Base-by-base conservation (phyloP, 2,888 invertebrate genomes). In the Netelia inedita region DNA sequence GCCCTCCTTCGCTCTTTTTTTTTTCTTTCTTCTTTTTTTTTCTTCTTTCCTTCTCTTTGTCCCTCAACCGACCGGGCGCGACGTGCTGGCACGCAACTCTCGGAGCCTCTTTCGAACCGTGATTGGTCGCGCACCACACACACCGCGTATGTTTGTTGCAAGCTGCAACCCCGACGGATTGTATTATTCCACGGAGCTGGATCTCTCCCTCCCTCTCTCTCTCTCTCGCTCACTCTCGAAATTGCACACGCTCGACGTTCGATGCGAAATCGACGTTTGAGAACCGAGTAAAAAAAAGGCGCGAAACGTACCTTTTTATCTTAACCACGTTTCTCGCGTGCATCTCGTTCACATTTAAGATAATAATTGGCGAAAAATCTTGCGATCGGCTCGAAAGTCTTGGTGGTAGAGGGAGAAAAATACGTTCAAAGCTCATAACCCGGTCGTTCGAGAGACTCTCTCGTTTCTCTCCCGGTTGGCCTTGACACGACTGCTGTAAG, bases 401-500 rank as follows among this genome's bases (percentile, higher is more conserved):
- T 46, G 0, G 14, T 11, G 14, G 46, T 11, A 14, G 11, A 46
- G 10, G 11, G 2, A 10, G 11, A 46, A 46, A 14, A 46, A 46
- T 0, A 57, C 57, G 75, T 61, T 75, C 68, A 53, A 61, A 69
- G 69, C 74, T 79, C 82, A 72, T 76, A 85, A 82, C 85, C 75
- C 79, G 75, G 75, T 79, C 85, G 74, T 73, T 79, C 50, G 65
- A 46, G 79, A 79, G 21, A 79, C 79, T 71, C 79, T 79, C 79
- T 65, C 78, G 81, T 89, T 90, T 90, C 88, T 87, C 86, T 89
- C 68, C 83, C 71, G 87, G 91, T 82, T 91, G 91, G 91, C 92
- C 92, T 92, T 92, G 92, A 92, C 92, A 92, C 90, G 89, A 87
- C 90, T 90, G 88, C 89, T 88, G 84, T 81, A 89, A 90, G 87